Evolutionary conservation across 2,888 invertebrate species (phyloP).

Genomic region (Auanema sp.): DNA sequence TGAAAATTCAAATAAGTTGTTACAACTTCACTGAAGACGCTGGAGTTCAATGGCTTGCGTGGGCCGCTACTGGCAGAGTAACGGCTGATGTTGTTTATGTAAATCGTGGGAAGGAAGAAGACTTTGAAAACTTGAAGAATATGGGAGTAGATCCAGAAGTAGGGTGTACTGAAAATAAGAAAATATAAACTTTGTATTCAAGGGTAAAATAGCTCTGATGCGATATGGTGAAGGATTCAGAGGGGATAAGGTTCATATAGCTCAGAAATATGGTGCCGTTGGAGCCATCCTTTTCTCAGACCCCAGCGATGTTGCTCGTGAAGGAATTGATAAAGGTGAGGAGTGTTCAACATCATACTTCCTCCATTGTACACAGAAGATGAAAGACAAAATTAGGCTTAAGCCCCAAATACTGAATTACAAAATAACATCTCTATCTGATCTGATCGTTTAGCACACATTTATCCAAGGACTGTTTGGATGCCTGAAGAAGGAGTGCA

Average conservation of each 20-base stretch:
- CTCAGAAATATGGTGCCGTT: slow-evolving; percentile 53
- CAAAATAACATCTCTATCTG: too few relatives aligned
- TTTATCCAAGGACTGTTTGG: slow-evolving; percentile 67
- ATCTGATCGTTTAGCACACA: slow-evolving; percentile 44
- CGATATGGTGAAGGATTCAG: slow-evolving; percentile 68
- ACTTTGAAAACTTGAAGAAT: slow-evolving; percentile 53
- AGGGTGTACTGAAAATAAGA: background rate
- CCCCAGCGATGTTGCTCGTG: slow-evolving; percentile 59
- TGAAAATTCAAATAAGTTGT: background rate
- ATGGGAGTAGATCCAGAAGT: slow-evolving; percentile 48
- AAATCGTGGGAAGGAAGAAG: slow-evolving; percentile 52
- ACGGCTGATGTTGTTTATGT: slow-evolving; percentile 55
- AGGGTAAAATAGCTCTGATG: slow-evolving; percentile 67
- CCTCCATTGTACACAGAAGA: background rate
- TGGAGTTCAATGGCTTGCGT: slow-evolving; percentile 62
- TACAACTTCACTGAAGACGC: slow-evolving; percentile 33
- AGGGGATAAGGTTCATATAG: slow-evolving; percentile 65
- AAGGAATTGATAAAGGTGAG: slow-evolving; percentile 48
- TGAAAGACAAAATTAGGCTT: background rate
- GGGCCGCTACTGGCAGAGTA: slow-evolving; percentile 49
- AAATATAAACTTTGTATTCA: slow-evolving; percentile 29
- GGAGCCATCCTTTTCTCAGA: slow-evolving; percentile 65
- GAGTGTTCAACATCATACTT: background rate
- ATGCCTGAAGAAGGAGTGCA: slow-evolving; percentile 68
- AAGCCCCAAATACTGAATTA: too few relatives aligned